Conservation (phyloP, 2,113 vertebrate species). For the Cyanocitta stelleri region DNA sequence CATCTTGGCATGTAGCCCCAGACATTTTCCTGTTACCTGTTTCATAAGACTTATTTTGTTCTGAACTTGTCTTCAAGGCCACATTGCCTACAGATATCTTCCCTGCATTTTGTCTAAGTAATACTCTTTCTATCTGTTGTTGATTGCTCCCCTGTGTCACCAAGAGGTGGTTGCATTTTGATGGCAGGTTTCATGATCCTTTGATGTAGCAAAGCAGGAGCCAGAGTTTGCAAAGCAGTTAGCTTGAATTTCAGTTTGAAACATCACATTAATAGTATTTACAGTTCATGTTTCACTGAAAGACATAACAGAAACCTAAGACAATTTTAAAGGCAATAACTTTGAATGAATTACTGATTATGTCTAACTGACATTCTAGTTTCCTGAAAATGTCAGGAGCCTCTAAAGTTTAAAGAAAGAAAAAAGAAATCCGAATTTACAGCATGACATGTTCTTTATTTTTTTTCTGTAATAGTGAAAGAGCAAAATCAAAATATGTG, state of each 20-base stretch:
- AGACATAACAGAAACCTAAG: neutral
- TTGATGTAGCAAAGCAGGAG: neutral
- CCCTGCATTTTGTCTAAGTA: neutral
- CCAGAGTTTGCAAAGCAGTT: neutral
- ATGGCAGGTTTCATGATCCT: neutral
- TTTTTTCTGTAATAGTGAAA: neutral
- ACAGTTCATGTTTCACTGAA: neutral
- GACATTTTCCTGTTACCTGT: neutral
- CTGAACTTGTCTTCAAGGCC: neutral
- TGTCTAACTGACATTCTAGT: neutral
- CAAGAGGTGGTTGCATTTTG: neutral
- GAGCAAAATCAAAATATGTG: neutral
- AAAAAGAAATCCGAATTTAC: neutral
- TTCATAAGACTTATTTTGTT: neutral
- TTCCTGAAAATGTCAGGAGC: neutral
- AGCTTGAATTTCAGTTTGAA: neutral
- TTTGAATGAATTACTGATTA: neutral
- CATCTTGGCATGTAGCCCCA: neutral
- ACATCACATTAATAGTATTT: neutral
- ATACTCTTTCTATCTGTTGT: neutral
- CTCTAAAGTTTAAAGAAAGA: neutral
- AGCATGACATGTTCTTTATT: neutral
- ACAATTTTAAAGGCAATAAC: neutral
- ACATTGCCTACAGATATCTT: neutral
- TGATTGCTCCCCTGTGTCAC: neutral